These are phyloP conservation scores for Apocrypta bakeri DNA, from an alignment of 1,140 invertebrate genomes.

Conservation along the genomic window DNA sequence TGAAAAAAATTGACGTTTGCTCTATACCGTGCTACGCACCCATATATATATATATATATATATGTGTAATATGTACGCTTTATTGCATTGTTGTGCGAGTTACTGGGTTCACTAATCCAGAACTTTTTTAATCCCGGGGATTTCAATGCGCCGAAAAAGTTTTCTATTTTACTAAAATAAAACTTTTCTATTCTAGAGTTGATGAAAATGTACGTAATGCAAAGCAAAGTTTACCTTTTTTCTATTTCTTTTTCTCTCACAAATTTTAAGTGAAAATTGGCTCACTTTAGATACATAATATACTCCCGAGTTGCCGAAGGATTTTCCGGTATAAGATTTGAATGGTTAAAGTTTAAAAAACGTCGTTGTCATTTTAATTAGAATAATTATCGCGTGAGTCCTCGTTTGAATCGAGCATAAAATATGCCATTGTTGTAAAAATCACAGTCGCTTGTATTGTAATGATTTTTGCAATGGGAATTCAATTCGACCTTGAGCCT, in stretches of 20 bases:
- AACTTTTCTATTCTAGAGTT: not conserved
- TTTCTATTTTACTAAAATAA: constrained; percentile 2
- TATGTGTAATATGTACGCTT: no score
- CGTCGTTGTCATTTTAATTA: not conserved
- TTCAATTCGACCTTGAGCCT: not conserved
- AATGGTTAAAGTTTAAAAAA: not conserved
- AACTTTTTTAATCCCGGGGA: constrained; percentile 33
- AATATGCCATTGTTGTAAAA: no score
- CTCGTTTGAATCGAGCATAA: not conserved
- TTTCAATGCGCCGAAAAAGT: constrained; percentile 5
- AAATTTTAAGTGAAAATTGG: not conserved
- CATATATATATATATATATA: no score
- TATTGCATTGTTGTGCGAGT: constrained; percentile 18
- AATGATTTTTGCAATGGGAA: constrained; percentile 2
- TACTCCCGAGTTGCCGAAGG: not conserved
- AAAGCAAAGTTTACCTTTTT: not conserved
- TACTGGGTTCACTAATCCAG: not conserved
- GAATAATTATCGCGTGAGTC: not conserved
- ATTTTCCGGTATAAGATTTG: not conserved
- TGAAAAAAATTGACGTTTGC: constrained; percentile 14
- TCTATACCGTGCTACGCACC: not conserved
- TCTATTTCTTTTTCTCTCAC: not conserved
- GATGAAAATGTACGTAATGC: not conserved
- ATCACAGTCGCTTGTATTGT: not conserved
- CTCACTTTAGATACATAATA: not conserved